Percentiles rank a stretch among this genome's conserved stretches.
Conservation (phyloP, 2,888 invertebrate genomes). For the Pyrochroa serraticornis region DNA sequence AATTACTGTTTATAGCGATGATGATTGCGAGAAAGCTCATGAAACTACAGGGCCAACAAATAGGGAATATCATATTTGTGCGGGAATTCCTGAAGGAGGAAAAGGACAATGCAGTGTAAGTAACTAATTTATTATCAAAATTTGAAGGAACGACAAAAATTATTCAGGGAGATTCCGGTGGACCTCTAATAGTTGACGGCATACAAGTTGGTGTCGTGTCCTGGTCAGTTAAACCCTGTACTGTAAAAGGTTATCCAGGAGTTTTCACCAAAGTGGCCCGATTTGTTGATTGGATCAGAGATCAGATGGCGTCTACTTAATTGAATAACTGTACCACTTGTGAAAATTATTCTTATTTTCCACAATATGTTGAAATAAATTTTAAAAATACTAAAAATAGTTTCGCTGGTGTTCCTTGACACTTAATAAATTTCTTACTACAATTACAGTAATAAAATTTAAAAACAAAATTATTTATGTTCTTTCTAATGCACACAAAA, state of each 20-base stretch:
- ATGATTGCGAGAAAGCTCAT: conserved; percentile 51
- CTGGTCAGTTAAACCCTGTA: conserved; percentile 55
- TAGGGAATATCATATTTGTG: conserved; percentile 55
- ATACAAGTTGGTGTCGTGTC: conserved; percentile 34
- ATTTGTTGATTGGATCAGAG: conserved; percentile 39
- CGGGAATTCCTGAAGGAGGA: conserved; percentile 57
- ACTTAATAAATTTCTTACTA: no score
- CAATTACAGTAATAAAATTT: no score
- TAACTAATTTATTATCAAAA: conserved; percentile 2
- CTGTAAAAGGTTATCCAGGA: conserved; percentile 55
- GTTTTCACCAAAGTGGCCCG: conserved; percentile 56
- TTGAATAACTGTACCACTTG: no score
- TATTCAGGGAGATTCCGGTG: conserved; percentile 29
- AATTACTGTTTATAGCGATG: conserved; percentile 53
- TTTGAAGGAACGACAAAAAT: background rate
- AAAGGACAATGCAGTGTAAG: conserved; percentile 57
- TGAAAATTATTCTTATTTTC: no score
- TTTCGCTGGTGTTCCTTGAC: no score
- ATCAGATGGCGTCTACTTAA: no score
- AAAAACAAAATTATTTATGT: no score
- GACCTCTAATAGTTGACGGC: conserved; percentile 28
- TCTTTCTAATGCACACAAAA: no score
- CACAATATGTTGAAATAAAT: no score
- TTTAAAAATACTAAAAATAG: no score
- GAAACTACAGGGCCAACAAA: conserved; percentile 33